phyloP scores from a whole-genome alignment of 2,113 vertebrate species.

The Nerophis ophidion region DNA sequence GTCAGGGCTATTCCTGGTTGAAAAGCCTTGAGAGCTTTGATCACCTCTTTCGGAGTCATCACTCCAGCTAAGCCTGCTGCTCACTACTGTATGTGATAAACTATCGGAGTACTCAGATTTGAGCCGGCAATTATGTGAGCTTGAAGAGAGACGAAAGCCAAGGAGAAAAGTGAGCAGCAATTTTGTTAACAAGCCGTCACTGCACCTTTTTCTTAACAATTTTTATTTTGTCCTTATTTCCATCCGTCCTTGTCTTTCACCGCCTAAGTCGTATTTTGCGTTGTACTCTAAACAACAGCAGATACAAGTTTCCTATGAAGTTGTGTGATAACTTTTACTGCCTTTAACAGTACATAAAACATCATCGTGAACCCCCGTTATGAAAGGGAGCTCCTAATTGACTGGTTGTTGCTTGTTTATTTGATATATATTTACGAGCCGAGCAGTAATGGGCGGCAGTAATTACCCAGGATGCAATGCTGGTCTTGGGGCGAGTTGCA shows the following conservation, averaged over 20 bases:
- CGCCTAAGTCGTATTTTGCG: conserved; percentile 16
- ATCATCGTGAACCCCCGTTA: conserved; percentile 54
- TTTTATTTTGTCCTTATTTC: conserved; percentile 22
- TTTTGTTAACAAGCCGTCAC: conserved; percentile 70
- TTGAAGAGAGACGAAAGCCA: conserved; percentile 48
- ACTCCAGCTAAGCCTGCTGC: conserved; percentile 63
- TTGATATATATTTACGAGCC: conserved; percentile 71
- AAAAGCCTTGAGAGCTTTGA: conserved; percentile 66
- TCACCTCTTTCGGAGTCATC: conserved; percentile 64
- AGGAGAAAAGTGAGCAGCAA: conserved; percentile 51
- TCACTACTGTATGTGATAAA: conserved; percentile 58
- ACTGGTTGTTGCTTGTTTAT: conserved; percentile 75
- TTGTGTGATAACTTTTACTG: conserved; percentile 19
- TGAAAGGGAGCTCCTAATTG: conserved; percentile 68
- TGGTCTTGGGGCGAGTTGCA: conserved; percentile 41
- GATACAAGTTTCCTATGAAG: conserved; percentile 62
- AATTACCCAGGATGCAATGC: conserved; percentile 67
- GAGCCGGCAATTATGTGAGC: conserved; percentile 52
- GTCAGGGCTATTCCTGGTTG: conserved; percentile 52
- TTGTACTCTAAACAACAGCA: conserved; percentile 25
- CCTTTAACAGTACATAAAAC: conserved; percentile 45
- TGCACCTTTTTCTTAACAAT: conserved; percentile 36
- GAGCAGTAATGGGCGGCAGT: conserved; percentile 68
- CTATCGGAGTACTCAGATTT: conserved; percentile 63
- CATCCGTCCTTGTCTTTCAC: conserved; percentile 26